A percentile compares a stretch with the other conserved stretches of the same genome.
Conservation (phyloP, 2,113 vertebrate genomes). For the Rhagologus leucostigma region DNA sequence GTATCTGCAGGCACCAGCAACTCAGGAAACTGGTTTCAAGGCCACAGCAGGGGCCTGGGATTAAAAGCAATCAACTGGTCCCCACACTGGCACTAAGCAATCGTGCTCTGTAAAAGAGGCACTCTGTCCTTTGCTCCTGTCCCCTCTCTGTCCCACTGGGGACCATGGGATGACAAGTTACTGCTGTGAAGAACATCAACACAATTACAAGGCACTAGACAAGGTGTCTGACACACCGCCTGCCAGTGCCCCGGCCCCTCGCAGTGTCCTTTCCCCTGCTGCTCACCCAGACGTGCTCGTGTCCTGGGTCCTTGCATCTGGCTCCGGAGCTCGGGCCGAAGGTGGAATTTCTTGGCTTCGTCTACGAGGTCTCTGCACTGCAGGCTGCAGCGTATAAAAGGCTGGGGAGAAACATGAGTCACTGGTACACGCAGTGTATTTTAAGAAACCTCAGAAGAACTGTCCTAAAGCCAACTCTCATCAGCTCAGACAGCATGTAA, state of each 20-base stretch:
- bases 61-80: not conserved
- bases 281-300: conserved; percentile 89
- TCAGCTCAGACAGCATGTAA: not conserved
- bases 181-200: not conserved
- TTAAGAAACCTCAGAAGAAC: not conserved
- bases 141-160: not conserved
- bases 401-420: conserved; percentile 72
- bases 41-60: not conserved
- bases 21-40: not conserved
- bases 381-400: conserved; percentile 92
- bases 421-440: not conserved
- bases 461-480: not conserved
- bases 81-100: not conserved
- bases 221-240: not conserved
- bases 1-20: not conserved
- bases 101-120: not conserved
- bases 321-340: conserved; percentile 92
- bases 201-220: not conserved
- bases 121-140: not conserved
- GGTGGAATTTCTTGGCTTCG: conserved; percentile 98
- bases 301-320: conserved; percentile 98
- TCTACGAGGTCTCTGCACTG: conserved; percentile 97
- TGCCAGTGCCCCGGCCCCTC: not conserved
- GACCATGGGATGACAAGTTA: not conserved
- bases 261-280: not conserved